Conservation (phyloP, 2,113 vertebrate genomes). For the Cavia aperea region DNA sequence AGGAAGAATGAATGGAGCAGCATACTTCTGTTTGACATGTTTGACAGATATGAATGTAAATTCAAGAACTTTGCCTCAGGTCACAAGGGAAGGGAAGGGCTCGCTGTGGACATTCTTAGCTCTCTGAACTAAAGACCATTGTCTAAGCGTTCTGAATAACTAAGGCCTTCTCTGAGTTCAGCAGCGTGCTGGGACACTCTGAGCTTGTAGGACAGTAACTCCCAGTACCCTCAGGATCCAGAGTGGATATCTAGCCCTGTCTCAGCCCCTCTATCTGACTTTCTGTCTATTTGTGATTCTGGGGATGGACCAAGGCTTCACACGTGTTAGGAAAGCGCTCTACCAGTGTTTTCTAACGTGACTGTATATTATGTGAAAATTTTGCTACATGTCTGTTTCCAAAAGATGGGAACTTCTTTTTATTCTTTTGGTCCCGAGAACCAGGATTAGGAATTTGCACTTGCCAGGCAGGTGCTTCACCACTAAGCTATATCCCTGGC, state of each 20-base stretch:
- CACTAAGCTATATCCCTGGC: too few species aligned
- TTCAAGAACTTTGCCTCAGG: background rate
- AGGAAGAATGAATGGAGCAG: background rate
- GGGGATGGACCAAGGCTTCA: background rate
- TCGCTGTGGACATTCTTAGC: background rate
- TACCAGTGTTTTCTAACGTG: background rate
- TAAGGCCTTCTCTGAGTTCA: background rate
- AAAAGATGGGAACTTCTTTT: background rate
- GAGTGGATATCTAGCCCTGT: background rate
- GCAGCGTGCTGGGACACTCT: background rate
- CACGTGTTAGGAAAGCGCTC: background rate
- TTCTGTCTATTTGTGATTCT: background rate
- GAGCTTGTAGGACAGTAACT: background rate
- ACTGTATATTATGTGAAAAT: background rate
- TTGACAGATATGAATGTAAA: background rate
- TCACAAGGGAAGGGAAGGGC: background rate
- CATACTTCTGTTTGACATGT: background rate
- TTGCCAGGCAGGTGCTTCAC: too few species aligned
- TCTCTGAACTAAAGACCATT: background rate
- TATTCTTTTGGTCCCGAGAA: too few species aligned
- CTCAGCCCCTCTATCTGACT: background rate
- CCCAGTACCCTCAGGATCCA: background rate
- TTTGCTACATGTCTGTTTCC: background rate
- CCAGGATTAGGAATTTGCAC: too few species aligned
- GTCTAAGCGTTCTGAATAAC: background rate